phyloP scores from a whole-genome alignment of 2,888 invertebrate species.

The Strigamia transsilvanica region DNA sequence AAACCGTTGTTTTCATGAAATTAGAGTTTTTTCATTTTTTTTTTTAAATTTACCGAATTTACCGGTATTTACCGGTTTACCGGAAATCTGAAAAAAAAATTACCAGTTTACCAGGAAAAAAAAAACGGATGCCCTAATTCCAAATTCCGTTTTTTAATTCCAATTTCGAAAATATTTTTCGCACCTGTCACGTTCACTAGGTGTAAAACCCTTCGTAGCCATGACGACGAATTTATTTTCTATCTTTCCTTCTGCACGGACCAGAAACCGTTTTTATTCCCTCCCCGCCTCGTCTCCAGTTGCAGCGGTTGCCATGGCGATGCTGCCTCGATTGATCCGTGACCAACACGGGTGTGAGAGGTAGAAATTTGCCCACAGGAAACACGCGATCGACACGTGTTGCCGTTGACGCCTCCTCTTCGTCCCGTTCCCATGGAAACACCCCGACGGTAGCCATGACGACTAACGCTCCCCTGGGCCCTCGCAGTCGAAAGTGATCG shows the following conservation, averaged over 20 bases:
- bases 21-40: too few relatives aligned
- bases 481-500: not conserved
- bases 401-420: conserved; percentile 26
- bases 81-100: too few relatives aligned
- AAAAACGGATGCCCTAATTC: too few relatives aligned
- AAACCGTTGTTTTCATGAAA: too few relatives aligned
- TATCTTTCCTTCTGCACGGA: not conserved
- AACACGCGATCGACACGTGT: conserved; percentile 30
- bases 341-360: conserved; percentile 16
- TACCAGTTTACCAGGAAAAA: too few relatives aligned
- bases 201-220: not conserved
- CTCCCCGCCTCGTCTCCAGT: not conserved
- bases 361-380: conserved; percentile 16
- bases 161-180: not conserved
- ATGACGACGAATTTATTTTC: conserved; percentile 21
- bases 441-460: not conserved
- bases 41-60: too few relatives aligned
- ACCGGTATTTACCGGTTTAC: too few relatives aligned
- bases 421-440: conserved; percentile 1
- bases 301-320: conserved; percentile 26
- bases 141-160: too few relatives aligned
- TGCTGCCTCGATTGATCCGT: conserved; percentile 2
- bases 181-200: conserved; percentile 1
- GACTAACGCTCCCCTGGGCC: not conserved
- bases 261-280: not conserved